A percentile compares a stretch with the other conserved stretches of the same genome.
phyloP scores from a whole-genome alignment of 2,888 invertebrate species.

The Lydus trimaculatus region DNA sequence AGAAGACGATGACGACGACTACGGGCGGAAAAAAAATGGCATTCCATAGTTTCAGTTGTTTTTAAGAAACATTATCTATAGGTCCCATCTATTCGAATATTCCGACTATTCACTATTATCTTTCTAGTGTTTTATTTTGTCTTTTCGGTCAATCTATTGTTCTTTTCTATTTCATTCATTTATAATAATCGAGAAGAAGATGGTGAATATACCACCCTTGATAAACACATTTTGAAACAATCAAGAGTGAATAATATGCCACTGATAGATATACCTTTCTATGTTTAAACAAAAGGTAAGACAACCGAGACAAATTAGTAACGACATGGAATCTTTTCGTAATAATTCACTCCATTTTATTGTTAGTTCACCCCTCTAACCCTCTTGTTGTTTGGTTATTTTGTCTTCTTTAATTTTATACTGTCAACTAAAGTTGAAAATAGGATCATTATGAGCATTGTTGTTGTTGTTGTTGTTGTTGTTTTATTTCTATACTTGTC shows the following conservation, averaged over 20 bases:
- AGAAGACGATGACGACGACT: constrained; percentile 25
- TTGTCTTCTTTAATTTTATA: not conserved
- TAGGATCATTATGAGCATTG: not conserved
- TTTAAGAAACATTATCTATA: constrained; percentile 38
- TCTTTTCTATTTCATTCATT: not conserved
- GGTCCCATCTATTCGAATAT: constrained; percentile 53
- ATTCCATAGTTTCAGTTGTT: constrained; percentile 42
- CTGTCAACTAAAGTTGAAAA: constrained; percentile 1
- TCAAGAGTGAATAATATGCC: constrained; percentile 47
- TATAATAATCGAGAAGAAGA: constrained; percentile 41
- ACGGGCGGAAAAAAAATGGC: constrained; percentile 49
- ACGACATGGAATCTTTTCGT: constrained; percentile 55
- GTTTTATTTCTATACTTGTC: not conserved
- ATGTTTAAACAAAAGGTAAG: constrained; percentile 40
- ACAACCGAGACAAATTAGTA: constrained; percentile 58
- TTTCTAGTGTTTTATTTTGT: not conserved
- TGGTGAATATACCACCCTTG: constrained; percentile 45
- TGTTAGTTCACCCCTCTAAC: not conserved
- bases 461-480: too few species aligned
- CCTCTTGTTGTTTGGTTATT: not conserved
- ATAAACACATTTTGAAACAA: constrained; percentile 57
- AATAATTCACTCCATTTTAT: constrained; percentile 55
- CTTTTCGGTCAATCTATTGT: not conserved
- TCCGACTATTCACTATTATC: constrained; percentile 44
- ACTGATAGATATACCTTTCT: constrained; percentile 41